Percentiles rank a stretch among this genome's conserved stretches.
phyloP scores from a whole-genome alignment of 1,140 invertebrate genomes.

The Stratiolaelaps scimitus region DNA sequence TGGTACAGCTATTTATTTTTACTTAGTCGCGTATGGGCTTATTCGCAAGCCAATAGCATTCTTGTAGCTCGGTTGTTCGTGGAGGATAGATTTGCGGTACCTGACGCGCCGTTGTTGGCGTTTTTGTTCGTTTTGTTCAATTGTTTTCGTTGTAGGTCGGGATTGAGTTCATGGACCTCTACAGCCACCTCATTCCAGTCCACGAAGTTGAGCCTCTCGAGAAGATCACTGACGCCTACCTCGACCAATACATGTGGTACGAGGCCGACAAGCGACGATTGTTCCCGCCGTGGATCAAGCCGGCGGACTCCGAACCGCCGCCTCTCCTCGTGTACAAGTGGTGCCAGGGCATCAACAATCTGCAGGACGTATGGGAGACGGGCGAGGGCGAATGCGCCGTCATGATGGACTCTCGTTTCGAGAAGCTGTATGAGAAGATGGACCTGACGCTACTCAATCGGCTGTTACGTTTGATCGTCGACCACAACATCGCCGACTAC shows the following conservation, averaged over 20 bases:
- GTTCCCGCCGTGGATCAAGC: conserved; percentile 98
- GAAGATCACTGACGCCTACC: conserved; percentile 99
- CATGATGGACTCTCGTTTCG: conserved; percentile 88
- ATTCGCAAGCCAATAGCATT: too few species aligned
- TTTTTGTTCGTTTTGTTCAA: conserved; percentile 19
- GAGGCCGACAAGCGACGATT: conserved; percentile 93
- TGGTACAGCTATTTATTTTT: too few species aligned
- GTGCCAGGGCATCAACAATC: conserved; percentile 98
- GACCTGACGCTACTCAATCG: conserved; percentile 95
- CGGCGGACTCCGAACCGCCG: conserved; percentile 93
- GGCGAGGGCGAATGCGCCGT: conserved; percentile 97
- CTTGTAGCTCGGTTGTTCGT: too few species aligned
- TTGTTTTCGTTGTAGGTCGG: conserved; percentile 53
- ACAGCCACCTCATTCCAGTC: conserved; percentile 94
- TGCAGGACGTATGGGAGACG: conserved; percentile 98
- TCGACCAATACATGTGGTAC: conserved; percentile 99
- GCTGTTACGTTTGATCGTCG: conserved; percentile 85
- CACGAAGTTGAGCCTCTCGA: conserved; percentile 98
- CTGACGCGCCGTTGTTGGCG: not conserved
- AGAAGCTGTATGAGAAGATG: conserved; percentile 98
- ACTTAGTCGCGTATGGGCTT: too few species aligned
- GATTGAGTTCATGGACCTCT: conserved; percentile 99
- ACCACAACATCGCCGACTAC: conserved; percentile 99
- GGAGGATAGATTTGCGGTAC: too few species aligned
- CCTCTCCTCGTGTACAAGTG: conserved; percentile 96